Percentiles rank a stretch among this genome's conserved stretches.
phyloP scores from a whole-genome alignment of 2,888 invertebrate genomes.

The Leptopilina drosophilae region DNA sequence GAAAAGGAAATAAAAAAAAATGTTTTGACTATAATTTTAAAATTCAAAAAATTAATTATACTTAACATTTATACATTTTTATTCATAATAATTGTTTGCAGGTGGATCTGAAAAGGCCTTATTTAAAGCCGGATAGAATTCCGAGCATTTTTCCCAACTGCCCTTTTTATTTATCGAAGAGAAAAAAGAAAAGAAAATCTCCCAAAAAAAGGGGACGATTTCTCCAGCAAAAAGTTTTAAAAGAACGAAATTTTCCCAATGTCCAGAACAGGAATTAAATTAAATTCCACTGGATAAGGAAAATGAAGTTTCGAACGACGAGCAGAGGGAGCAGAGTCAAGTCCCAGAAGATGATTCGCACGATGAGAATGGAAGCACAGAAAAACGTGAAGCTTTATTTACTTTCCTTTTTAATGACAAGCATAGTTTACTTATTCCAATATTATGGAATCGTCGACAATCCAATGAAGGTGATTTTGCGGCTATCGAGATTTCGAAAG shows the following conservation, averaged over 20 bases:
- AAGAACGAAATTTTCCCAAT: neutral
- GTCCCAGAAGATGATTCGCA: too few species aligned
- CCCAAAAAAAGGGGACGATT: neutral
- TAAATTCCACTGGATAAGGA: too few species aligned
- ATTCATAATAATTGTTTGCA: neutral
- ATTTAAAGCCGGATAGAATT: neutral
- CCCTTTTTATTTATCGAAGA: neutral
- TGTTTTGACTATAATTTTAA: too few species aligned
- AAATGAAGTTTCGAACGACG: neutral
- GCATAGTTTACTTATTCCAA: neutral
- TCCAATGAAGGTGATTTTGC: neutral
- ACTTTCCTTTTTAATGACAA: neutral
- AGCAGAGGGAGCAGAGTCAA: neutral
- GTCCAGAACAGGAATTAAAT: too few species aligned
- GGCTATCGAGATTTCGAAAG: neutral
- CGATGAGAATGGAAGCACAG: too few species aligned
- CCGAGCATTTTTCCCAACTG: neutral
- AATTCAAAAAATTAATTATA: too few species aligned
- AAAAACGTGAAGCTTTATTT: neutral
- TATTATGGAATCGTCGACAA: constrained; percentile 6
- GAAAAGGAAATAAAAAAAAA: too few species aligned
- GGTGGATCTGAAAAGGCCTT: neutral
- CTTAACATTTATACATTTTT: too few species aligned
- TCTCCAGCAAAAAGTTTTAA: neutral
- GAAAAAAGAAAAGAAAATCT: neutral